Percentiles rank a stretch among this genome's conserved stretches.
Evolutionary conservation across 1,140 invertebrate species (phyloP).

Genomic region (Pseudomyrmex dendroicus): DNA sequence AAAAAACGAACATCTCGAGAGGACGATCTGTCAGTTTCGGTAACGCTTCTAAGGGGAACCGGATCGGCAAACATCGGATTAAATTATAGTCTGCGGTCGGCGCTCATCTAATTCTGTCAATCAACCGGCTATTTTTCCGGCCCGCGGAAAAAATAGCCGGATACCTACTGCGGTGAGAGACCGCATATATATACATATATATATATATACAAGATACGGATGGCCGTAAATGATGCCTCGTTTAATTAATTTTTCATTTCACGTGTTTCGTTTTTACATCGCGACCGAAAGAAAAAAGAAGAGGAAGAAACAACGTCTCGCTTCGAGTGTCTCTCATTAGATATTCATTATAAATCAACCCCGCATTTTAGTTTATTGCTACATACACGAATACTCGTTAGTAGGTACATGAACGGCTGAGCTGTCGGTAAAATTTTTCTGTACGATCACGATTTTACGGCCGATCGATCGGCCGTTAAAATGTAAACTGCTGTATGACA

Average conservation of each 20-base stretch:
- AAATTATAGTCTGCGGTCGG: conserved; percentile 54
- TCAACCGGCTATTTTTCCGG: conserved; percentile 72
- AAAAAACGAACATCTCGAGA: not conserved
- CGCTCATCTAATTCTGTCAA: conserved; percentile 74
- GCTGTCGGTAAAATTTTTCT: not conserved
- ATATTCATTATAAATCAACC: conserved; percentile 39
- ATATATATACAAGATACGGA: conserved; percentile 27
- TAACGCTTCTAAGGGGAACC: conserved; percentile 4
- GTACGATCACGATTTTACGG: too few relatives aligned
- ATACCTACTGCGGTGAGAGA: conserved; percentile 58
- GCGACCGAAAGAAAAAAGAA: not conserved
- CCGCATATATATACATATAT: too few relatives aligned
- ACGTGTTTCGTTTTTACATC: conserved; percentile 42
- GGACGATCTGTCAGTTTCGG: not conserved
- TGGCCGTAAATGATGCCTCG: conserved; percentile 31
- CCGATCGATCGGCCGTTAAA: conserved; percentile 10
- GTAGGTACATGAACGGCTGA: not conserved
- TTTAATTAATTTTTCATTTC: conserved; percentile 68
- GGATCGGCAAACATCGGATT: conserved; percentile 48
- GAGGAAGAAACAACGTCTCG: conserved; percentile 7
- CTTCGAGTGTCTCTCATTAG: conserved; percentile 33
- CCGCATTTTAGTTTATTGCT: conserved; percentile 5
- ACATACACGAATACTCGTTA: conserved; percentile 12
- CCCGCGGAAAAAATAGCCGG: not conserved
- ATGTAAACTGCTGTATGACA: not conserved